Evolutionary conservation across 2,797 vertebrate species (phyloP), one percentile per base, ranked within the genome.

Genomic region (Capromys pilorides): DNA sequence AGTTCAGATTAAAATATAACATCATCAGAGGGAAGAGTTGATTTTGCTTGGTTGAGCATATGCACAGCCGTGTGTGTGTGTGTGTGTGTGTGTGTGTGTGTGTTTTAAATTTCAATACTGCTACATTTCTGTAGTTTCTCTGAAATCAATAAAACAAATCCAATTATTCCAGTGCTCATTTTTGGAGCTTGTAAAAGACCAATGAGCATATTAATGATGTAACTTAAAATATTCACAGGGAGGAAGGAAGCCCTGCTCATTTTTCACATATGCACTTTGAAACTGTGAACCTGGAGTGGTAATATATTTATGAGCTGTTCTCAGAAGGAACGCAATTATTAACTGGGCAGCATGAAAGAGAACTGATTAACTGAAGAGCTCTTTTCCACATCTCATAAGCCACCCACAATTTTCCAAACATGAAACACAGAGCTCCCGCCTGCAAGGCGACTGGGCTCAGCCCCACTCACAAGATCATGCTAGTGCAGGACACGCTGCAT

Each of bases 181-280:
- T 94, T 94, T 93, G 67, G 88, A 95, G 69, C 64, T 84, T 59
- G 39, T 83, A 21, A 94, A 67, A 93, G 39, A 96, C 71, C 93
- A 95, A 88, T 69, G 57, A 95, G 54, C 31, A 33, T 69, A 94
- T 93, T 95, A 71, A 71, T 77, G 36, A 33, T 92, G 88, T 33
- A 88, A 91, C 86, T 64, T 94, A 92, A 96, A 96, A 96, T 91
- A 86, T 80, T 61, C 94, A 73, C 78, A 93, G 86, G 26, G 41
- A 84, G 81, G 79, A 84, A 66, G 62, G 75, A 81, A 64, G 67
- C 39, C n/a, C 8, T 14, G 45, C 31, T 92, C 87, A 64, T 86
- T 93, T 95, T 89, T 88, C 96, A 94, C 87, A 62, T 75, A 69
- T 79, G 36, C 45, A 33, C 89, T 93, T 86, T 85, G 57, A 87